A percentile compares a stretch with the other conserved stretches of the same genome.
Evolutionary conservation across 2,888 invertebrate genomes (phyloP).

Genomic region (Schizaphis graminum): DNA sequence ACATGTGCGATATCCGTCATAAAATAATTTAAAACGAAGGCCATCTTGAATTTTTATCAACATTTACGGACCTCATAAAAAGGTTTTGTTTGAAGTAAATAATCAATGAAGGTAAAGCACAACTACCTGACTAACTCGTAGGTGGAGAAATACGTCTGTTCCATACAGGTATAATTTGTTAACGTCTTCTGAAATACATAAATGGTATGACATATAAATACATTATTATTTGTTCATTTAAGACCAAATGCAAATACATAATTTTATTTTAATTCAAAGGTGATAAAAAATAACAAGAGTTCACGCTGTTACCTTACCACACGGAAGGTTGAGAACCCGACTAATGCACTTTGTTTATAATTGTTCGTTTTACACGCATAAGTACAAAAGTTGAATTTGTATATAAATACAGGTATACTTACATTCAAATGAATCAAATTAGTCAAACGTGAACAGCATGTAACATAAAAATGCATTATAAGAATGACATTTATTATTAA

Average conservation of each 20-base stretch:
- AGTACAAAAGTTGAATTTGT: neutral
- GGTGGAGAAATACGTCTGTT: neutral
- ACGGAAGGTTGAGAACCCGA: neutral
- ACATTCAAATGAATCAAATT: neutral
- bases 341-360: neutral
- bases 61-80: conserved; percentile 12
- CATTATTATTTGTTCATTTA: neutral
- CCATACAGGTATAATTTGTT: neutral
- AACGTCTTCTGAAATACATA: neutral
- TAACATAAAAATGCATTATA: neutral
- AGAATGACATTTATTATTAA: neutral
- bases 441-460: neutral
- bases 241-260: neutral
- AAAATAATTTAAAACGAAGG: conserved; percentile 30
- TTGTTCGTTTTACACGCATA: neutral
- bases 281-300: neutral
- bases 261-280: neutral
- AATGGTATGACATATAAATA: neutral
- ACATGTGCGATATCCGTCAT: neutral
- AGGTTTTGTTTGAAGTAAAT: conserved; percentile 11
- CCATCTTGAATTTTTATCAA: neutral
- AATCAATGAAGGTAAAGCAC: neutral
- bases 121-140: neutral
- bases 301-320: neutral
- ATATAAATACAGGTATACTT: neutral